Conservation (phyloP, 2,888 invertebrate genomes). For the Mimachlamys varia region DNA sequence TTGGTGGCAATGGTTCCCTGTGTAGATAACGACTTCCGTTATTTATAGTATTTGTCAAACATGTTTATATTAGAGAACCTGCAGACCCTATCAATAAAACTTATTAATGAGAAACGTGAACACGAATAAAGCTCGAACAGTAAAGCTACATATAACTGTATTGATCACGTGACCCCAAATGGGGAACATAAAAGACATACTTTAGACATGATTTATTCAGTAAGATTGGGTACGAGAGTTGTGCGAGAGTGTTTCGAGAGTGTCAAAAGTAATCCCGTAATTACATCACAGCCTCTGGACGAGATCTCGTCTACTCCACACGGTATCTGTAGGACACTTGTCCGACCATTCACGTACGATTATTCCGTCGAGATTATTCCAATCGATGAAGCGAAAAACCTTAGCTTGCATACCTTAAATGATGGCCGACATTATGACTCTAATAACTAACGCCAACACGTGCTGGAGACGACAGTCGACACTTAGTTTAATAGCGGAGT, state of each 20-base stretch:
- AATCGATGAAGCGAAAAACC: not conserved
- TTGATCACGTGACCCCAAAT: not conserved
- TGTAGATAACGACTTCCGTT: not conserved
- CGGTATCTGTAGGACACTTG: not conserved
- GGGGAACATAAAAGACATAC: not conserved
- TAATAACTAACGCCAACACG: no score
- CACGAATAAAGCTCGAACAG: not conserved
- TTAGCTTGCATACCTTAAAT: not conserved
- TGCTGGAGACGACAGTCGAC: no score
- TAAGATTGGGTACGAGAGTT: not conserved
- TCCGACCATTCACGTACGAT: not conserved
- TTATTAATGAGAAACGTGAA: not conserved
- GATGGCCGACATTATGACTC: no score
- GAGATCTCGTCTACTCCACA: not conserved
- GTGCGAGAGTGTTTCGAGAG: not conserved
- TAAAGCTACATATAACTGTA: no score
- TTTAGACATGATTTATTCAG: not conserved
- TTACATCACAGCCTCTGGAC: not conserved
- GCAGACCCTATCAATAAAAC: not conserved
- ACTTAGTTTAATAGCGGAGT: no score
- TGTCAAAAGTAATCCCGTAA: not conserved
- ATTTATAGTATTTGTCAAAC: conserved; percentile 14
- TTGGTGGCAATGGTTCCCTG: not conserved
- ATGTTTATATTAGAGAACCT: not conserved
- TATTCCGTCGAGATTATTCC: not conserved